Base-by-base conservation (phyloP, 2,888 invertebrate species). In the Acronicta leporina region DNA sequence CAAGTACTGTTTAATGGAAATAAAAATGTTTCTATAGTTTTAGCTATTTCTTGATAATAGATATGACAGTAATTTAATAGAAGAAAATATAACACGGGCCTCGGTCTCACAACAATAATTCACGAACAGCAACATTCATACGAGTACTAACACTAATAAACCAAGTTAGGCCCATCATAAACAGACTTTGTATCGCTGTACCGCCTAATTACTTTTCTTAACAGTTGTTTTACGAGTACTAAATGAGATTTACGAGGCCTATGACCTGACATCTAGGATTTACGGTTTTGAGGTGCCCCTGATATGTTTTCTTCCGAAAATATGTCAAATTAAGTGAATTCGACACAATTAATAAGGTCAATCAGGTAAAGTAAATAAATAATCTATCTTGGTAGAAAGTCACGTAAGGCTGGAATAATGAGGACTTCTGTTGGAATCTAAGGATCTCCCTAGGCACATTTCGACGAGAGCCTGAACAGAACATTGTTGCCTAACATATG, bases 241-340 rank as follows among this genome's bases (percentile, higher is more conserved):
- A 63, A 76, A 64, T 55, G 48, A 62, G 63, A 69, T 80, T 79
- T 68, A 81, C 64, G 78, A 65, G 73, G 72, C 38, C 55, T 61
- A 13, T 65, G 72, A 75, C 72, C 78, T 57, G 68, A 2, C 50
- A 2, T 33, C 43, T 44, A 51, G 43, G 45, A 52, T 46, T 45
- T 20, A 41, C 43, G 8, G 14, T 25, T 33, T 27, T 27, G 11
- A 8, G 45, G 16, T n/a, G 16, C 30, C 41, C 33, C 7, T 61
- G 55, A 30, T 38, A 13, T 4, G 13, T 35, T n/a, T 38, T 5
- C n/a, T 38, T 38, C 38, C n/a, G n/a, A 38, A 38, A 33, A 33
- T 6, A 9, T 46, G 20, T 35, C 27, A 44, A 16, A 38, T 25
- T 11, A 0, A 20, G n/a, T 10, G 27, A 35, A 46, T 66, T 48